phyloP scores from a whole-genome alignment of 2,113 vertebrate genomes.

The Mirza zaza region DNA sequence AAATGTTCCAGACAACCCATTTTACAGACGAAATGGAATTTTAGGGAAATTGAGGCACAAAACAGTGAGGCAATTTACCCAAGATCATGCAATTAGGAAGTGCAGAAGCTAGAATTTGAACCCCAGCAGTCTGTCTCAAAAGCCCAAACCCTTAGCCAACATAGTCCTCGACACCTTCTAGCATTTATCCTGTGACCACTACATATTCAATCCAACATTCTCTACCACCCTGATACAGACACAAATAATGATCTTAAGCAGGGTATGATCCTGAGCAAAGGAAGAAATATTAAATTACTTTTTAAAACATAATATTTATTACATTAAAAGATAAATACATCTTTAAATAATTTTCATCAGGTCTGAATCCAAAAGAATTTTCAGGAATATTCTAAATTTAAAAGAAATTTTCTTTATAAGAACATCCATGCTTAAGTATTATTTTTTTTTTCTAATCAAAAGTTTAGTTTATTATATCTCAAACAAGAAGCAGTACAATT shows the following conservation, averaged over 20 bases:
- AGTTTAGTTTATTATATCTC: too few species aligned
- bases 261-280: not conserved
- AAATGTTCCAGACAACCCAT: not conserved
- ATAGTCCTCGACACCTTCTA: not conserved
- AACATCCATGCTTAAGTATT: not conserved
- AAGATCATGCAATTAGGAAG: not conserved
- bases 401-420: not conserved
- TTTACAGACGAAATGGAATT: not conserved
- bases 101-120: not conserved
- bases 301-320: not conserved
- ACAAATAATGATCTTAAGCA: not conserved
- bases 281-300: not conserved
- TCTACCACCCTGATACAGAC: not conserved
- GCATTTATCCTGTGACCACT: not conserved
- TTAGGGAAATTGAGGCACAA: not conserved
- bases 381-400: not conserved
- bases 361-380: not conserved
- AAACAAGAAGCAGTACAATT: too few species aligned
- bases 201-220: not conserved
- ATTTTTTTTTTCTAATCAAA: too few species aligned
- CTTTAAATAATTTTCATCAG: not conserved
- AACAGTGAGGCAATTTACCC: not conserved
- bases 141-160: not conserved
- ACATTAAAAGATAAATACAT: not conserved
- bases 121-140: not conserved